phyloP scores from a whole-genome alignment of 64 coral and sea anemone species.

The Montipora cactus region DNA sequence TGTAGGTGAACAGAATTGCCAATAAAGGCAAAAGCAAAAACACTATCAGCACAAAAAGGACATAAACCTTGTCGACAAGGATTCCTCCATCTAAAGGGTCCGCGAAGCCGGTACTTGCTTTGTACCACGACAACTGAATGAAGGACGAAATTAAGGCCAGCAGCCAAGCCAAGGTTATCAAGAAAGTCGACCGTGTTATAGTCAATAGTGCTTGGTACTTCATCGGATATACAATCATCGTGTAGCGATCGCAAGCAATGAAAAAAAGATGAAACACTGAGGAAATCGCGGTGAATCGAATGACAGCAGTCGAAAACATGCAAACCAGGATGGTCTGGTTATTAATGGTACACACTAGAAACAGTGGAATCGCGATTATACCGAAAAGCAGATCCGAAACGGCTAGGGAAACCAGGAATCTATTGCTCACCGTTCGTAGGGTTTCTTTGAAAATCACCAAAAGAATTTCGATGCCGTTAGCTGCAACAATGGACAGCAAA shows the following conservation, averaged over 20 bases:
- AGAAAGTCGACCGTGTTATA: not conserved
- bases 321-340: not conserved
- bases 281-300: conserved; percentile 49
- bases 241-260: conserved; percentile 58
- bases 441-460: conserved; percentile 36
- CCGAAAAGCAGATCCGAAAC: conserved; percentile 55
- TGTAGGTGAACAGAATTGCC: not conserved
- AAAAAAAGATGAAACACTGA: conserved; percentile 62
- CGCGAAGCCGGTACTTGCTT: not conserved
- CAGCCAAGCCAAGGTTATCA: not conserved
- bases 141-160: not conserved
- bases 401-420: conserved; percentile 20
- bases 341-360: conserved; percentile 10
- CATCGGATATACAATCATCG: conserved; percentile 45
- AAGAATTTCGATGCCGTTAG: conserved; percentile 47
- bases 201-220: conserved; percentile 4
- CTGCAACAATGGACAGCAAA: not conserved
- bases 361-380: conserved; percentile 44
- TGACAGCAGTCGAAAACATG: conserved; percentile 1
- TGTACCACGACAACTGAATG: conserved; percentile 26
- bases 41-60: conserved; percentile 10
- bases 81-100: not conserved
- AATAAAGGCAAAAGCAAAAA: conserved; percentile 28
- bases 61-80: conserved; percentile 7
- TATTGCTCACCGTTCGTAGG: conserved; percentile 30